Evolutionary conservation across 2,113 vertebrate genomes (phyloP).

Genomic region (Colinus virginianus): DNA sequence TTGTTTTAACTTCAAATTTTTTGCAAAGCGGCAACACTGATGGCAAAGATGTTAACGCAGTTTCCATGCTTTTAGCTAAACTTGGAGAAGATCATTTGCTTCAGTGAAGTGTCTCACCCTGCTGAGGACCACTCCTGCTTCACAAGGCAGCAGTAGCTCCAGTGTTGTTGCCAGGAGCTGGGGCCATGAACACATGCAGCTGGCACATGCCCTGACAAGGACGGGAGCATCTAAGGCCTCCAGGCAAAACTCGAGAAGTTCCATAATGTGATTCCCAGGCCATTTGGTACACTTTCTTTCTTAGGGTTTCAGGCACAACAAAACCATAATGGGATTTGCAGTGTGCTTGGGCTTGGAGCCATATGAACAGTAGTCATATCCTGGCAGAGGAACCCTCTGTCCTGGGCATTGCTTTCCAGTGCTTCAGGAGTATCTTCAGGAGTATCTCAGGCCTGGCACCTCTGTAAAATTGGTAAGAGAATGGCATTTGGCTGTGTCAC

Average conservation of each 20-base stretch:
- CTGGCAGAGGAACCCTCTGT: constrained; percentile 19
- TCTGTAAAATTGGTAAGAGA: not conserved
- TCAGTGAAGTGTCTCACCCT: not conserved
- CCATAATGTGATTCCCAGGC: constrained; percentile 44
- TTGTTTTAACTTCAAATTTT: not conserved
- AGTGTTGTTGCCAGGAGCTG: not conserved
- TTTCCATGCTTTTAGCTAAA: not conserved
- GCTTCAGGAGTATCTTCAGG: not conserved
- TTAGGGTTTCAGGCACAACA: not conserved
- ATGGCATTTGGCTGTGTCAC: not conserved
- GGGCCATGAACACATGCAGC: not conserved
- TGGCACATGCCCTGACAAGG: not conserved
- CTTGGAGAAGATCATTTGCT: not conserved
- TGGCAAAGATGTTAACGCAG: not conserved
- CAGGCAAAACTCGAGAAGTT: not conserved
- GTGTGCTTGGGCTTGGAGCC: constrained; percentile 15
- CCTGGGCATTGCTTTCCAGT: not conserved
- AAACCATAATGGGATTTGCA: constrained; percentile 34
- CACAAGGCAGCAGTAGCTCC: not conserved
- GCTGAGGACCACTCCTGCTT: not conserved
- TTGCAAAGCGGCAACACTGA: not conserved
- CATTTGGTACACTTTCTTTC: not conserved
- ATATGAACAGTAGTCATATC: not conserved
- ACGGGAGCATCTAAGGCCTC: constrained; percentile 51
- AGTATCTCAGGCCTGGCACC: constrained; percentile 11